phyloP scores from a whole-genome alignment of 2,113 vertebrate genomes.

The Callopanchax toddi region DNA sequence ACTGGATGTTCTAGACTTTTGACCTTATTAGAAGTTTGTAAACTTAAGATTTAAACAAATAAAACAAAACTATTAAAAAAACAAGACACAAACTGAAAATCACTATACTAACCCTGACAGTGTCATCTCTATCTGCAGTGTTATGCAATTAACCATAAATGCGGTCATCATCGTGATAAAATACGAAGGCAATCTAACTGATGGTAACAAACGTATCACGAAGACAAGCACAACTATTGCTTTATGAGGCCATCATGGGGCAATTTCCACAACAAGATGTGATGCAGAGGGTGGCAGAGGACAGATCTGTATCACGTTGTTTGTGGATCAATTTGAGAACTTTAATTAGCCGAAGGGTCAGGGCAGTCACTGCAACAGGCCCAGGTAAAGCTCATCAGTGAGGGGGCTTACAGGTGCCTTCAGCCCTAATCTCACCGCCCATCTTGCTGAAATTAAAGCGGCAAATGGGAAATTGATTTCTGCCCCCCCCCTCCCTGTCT shows the following conservation, averaged over 20 bases:
- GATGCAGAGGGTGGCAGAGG: constrained; percentile 78
- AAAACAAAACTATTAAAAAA: not conserved
- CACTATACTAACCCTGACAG: not conserved
- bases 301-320: constrained; percentile 83
- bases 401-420: constrained; percentile 79
- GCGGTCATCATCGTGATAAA: constrained; percentile 29
- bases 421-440: constrained; percentile 82
- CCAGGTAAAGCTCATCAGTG: constrained; percentile 79
- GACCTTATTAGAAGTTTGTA: too few relatives aligned
- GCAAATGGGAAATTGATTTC: constrained; percentile 89
- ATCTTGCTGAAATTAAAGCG: constrained; percentile 84
- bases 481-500: constrained; percentile 76
- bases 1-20: too few relatives aligned
- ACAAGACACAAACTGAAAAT: not conserved
- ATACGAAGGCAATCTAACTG: constrained; percentile 49
- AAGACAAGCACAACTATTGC: constrained; percentile 56
- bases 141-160: constrained; percentile 23
- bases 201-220: constrained; percentile 10
- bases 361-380: constrained; percentile 61
- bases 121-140: not conserved
- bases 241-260: constrained; percentile 78
- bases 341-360: constrained; percentile 83
- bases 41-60: not conserved
- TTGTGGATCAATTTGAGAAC: constrained; percentile 83
- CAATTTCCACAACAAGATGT: constrained; percentile 65